These are phyloP conservation scores for Leptinotarsa texana DNA, from an alignment of 1,140 invertebrate species.

Conservation along the genomic window DNA sequence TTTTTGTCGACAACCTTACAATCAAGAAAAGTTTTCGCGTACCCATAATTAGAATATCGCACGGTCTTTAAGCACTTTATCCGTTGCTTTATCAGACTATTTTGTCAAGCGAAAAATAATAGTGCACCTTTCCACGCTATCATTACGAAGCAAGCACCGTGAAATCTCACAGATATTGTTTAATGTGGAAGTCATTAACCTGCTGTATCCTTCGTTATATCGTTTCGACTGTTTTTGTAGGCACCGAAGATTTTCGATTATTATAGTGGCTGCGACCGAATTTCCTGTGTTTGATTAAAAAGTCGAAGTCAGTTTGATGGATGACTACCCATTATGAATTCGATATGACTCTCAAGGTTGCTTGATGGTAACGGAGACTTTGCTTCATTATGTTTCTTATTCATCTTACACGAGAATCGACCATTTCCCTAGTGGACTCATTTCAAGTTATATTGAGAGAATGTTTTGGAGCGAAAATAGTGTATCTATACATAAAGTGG, in stretches of 20 bases:
- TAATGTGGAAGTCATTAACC: conserved; percentile 17
- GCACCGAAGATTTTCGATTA: conserved; percentile 2
- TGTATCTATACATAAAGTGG: no score
- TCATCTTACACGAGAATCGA: no score
- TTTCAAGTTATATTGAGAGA: no score
- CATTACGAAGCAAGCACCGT: conserved; percentile 15
- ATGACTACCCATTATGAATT: neutral
- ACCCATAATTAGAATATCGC: conserved; percentile 18
- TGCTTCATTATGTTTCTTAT: no score
- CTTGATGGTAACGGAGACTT: no score
- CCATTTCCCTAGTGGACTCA: no score
- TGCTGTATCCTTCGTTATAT: neutral
- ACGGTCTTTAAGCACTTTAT: conserved; percentile 20
- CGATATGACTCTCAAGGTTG: neutral
- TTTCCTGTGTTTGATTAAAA: conserved; percentile 4
- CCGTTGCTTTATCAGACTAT: conserved; percentile 12
- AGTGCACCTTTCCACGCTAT: conserved; percentile 18
- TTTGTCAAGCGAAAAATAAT: conserved; percentile 22
- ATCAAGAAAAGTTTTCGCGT: neutral
- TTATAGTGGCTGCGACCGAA: neutral
- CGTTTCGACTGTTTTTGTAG: conserved; percentile 2
- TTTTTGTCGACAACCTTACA: neutral
- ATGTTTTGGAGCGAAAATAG: no score
- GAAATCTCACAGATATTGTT: conserved; percentile 23
- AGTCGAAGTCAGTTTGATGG: neutral